Evolutionary conservation across 2,797 vertebrate species (phyloP), one percentile per base, ranked within the genome.

Genomic region (Vireo griseus): DNA sequence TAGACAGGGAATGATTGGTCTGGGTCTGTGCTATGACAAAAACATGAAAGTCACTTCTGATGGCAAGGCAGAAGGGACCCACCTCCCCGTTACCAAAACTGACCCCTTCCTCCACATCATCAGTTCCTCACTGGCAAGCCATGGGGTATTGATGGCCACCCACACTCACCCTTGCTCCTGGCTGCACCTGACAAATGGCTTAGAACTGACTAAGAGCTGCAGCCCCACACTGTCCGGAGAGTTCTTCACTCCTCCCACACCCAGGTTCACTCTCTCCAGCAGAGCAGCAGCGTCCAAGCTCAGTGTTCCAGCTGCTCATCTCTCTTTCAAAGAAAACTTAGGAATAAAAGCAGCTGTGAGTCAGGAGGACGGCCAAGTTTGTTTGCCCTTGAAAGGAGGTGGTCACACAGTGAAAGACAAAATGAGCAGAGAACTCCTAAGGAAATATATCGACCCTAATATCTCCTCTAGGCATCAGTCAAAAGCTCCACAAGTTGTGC

Each of bases 251-350:
- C 58, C 63, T 63, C 79, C 68, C 68, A 44, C 40, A 33, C 25
- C 40, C 42, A n/a, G 66, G 9, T 25, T 48, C 58, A 16, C 47
- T 59, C 93, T 91, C 31, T 90, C 93, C 91, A 90, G 79, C 91
- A 78, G 76, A 83, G 93, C 79, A 91, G 85, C 42, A 50, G 57
- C 0, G 0, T 86, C 69, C 65, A 51, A 84, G 54, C 65, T 80
- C 69, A 40, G 65, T 4, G 48, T 8, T 96, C 87, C 88, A 94
- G 66, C 78, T 86, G 94, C 66, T 95, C 61, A 42, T 93, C 87
- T 91, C 93, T 62, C 66, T 92, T 94, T 67, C 90, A 96, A 96
- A 96, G 79, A 91, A 96, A 96, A 96, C 82, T 85, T 33, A 61
- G 40, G 67, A 28, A 66, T 8, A 85, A 94, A 94, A 86, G 76